These are phyloP conservation scores for Philonicus albiceps DNA, from an alignment of 2,888 invertebrate species.

Conservation along the genomic window DNA sequence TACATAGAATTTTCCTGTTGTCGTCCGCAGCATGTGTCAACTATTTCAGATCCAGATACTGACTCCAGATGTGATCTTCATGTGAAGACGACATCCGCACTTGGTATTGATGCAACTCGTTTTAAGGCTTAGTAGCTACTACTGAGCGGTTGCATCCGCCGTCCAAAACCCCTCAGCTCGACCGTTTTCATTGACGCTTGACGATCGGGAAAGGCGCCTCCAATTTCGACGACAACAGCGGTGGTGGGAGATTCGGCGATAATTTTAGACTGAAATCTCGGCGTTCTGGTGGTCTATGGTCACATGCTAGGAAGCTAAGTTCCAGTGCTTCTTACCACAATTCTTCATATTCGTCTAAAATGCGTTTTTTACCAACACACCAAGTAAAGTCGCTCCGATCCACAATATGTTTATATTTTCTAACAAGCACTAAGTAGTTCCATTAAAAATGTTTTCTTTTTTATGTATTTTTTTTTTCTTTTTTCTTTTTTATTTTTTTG, in stretches of 20 bases:
- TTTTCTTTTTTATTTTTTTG: background rate
- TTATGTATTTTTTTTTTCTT: background rate
- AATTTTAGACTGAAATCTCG: background rate
- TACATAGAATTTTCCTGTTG: background rate
- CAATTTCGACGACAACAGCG: background rate
- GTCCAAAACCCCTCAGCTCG: background rate
- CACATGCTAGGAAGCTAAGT: background rate
- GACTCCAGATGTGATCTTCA: background rate
- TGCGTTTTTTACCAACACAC: background rate
- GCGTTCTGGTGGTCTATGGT: background rate
- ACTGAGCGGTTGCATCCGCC: background rate
- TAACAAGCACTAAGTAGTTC: background rate
- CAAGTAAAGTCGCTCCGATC: background rate
- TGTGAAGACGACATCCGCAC: background rate
- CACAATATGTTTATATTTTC: background rate
- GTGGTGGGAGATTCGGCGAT: background rate
- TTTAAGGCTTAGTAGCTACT: background rate
- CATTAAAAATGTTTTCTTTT: background rate
- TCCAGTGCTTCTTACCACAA: background rate
- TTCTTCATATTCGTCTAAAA: background rate
- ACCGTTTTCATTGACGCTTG: background rate
- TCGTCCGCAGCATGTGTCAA: background rate
- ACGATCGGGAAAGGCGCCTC: background rate
- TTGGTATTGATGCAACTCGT: background rate
- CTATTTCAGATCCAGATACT: background rate